phyloP scores from a whole-genome alignment of 2,888 invertebrate genomes.

The Tupiocoris notatus region DNA sequence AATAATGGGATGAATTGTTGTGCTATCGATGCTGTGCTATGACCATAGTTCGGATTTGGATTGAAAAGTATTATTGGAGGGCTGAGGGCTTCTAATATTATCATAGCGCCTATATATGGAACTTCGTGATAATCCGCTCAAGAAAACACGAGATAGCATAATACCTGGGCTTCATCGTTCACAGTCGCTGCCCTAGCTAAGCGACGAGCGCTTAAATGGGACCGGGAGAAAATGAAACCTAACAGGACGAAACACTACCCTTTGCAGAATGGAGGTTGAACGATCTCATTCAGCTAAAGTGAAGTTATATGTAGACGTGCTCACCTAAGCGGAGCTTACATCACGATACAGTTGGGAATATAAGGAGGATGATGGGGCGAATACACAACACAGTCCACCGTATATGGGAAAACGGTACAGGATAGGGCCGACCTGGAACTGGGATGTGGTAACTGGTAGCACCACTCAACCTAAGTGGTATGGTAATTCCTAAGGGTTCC shows the following conservation, averaged over 20 bases:
- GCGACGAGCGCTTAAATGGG: not conserved
- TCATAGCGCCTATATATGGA: no score
- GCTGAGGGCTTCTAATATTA: no score
- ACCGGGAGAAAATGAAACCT: not conserved
- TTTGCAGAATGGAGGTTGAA: not conserved
- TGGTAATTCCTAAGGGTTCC: constrained; percentile 22
- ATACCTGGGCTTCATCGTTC: not conserved
- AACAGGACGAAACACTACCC: not conserved
- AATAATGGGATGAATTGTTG: no score
- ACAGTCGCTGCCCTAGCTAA: not conserved
- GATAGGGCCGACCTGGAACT: not conserved
- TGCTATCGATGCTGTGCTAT: no score
- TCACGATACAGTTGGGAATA: not conserved
- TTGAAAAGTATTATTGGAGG: no score
- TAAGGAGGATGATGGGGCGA: not conserved
- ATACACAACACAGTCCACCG: not conserved
- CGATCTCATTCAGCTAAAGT: not conserved
- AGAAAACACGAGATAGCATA: no score
- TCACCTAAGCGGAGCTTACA: not conserved
- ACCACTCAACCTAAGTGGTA: constrained; percentile 23
- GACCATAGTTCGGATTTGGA: no score
- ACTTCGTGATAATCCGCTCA: no score
- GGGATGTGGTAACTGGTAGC: not conserved
- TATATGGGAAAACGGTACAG: not conserved
- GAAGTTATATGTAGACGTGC: not conserved